Conservation (phyloP, 2,888 invertebrate genomes). For the Muscina levida region DNA sequence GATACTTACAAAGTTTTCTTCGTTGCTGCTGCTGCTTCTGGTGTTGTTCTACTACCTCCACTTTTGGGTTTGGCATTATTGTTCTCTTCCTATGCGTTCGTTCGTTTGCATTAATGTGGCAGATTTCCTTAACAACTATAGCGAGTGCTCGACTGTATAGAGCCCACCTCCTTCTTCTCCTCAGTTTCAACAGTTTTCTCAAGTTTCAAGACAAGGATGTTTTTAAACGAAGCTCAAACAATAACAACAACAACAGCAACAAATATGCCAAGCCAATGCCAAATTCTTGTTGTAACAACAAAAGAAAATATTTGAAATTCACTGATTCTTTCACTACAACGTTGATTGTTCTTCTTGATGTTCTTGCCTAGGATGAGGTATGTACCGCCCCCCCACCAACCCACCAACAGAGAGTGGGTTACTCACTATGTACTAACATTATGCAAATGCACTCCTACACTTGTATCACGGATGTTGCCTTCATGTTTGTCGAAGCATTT, state of each 20-base stretch:
- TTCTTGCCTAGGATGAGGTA: background rate
- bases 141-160: too few relatives aligned
- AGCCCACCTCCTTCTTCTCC: background rate
- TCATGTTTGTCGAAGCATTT: too few relatives aligned
- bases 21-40: background rate
- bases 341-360: background rate
- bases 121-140: background rate
- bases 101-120: background rate
- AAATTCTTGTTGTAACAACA: too few relatives aligned
- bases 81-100: background rate
- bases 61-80: background rate
- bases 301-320: background rate
- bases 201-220: background rate
- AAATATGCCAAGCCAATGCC: too few relatives aligned
- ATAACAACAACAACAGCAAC: too few relatives aligned
- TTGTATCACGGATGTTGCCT: too few relatives aligned
- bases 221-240: background rate
- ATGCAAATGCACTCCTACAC: too few relatives aligned
- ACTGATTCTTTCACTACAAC: background rate
- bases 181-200: background rate
- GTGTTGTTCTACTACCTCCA: slow-evolving; percentile 14
- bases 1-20: slow-evolving; percentile 32
- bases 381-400: background rate
- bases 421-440: too few relatives aligned
- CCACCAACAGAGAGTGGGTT: too few relatives aligned